Evolutionary conservation across 2,113 vertebrate genomes (phyloP), one percentile per base, ranked within the genome.

Genomic region (Notechis scutatus): DNA sequence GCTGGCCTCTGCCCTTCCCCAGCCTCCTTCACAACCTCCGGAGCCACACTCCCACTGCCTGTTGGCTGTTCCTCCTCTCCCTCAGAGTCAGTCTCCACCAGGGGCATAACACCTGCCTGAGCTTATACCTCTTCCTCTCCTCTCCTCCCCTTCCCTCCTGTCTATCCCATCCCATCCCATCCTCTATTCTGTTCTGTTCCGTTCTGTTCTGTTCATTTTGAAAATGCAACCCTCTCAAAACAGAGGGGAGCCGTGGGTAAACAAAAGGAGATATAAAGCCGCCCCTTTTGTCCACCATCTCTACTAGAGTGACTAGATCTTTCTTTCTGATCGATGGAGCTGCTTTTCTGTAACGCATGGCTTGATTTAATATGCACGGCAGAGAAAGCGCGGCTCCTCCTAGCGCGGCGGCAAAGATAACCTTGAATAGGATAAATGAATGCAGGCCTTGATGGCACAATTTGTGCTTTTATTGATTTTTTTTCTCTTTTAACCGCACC

Each of bases 391-490:
- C 95, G 92, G 87, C 29, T 96, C 96, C 96, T 92, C 93, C 95
- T 93, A 93, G 96, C 94, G 94, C 94, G 97, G 94, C 94, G 97
- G 94, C 93, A 91, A 93, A 96, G 96, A 96, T 98, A 97, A 98
- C 97, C 97, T 98, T 98, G 97, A 97, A 97, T 96, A 94, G 95
- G 97, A 96, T 97, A 97, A 97, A 97, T 93, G 96, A 97, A 96
- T 87, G 94, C 97, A 96, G n/a, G 94, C 97, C 97, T 97, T 97
- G 97, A 98, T 97, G 95, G 95, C 97, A 95, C 96, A 97, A 97
- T 98, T 97, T 97, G 97, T 96, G 97, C 94, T 95, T 86, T 89
- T 97, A 97, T 98, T 97, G 97, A 98, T 98, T 97, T 95, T 95
- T 57, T 54, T 57, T 54, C 3, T 18, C 15, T 97, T 92, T 50